A percentile compares a stretch with the other conserved stretches of the same genome.
These are phyloP conservation scores for Siderastrea siderea DNA, from an alignment of 92 coral and sea anemone species.

Conservation along the genomic window DNA sequence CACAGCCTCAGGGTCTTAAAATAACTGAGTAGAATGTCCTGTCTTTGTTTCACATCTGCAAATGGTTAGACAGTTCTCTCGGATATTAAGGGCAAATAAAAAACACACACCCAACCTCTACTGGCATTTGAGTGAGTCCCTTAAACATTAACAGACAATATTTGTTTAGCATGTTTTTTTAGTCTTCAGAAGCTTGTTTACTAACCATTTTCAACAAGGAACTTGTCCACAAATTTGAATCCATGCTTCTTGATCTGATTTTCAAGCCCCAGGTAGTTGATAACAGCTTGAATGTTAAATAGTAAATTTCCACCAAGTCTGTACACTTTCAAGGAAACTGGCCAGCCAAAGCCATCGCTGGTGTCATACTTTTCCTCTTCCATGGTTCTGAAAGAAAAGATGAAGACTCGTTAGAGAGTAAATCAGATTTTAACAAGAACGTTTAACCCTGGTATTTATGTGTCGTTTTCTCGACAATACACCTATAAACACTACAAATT, in stretches of 20 bases:
- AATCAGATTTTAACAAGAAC: not conserved
- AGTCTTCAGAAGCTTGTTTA: not conserved
- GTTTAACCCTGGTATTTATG: too few relatives aligned
- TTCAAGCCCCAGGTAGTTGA: not conserved
- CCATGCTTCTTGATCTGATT: not conserved
- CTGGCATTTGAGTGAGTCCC: too few relatives aligned
- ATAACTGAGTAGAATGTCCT: too few relatives aligned
- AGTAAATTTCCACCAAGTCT: not conserved
- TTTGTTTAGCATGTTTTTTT: too few relatives aligned
- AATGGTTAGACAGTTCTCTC: too few relatives aligned
- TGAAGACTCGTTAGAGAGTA: not conserved
- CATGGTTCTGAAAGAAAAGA: not conserved
- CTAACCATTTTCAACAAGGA: conserved; percentile 1
- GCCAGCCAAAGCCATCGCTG: not conserved
- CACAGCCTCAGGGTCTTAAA: too few relatives aligned
- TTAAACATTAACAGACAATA: not conserved
- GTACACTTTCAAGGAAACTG: not conserved
- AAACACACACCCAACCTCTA: too few relatives aligned
- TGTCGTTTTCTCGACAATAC: too few relatives aligned
- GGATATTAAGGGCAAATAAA: too few relatives aligned
- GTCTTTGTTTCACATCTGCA: too few relatives aligned
- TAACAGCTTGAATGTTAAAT: too few relatives aligned
- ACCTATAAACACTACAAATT: too few relatives aligned
- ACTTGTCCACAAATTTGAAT: not conserved
- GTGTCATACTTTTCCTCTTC: not conserved